Percentiles rank a stretch among this genome's conserved stretches.
Evolutionary conservation across 2,113 vertebrate genomes (phyloP).

Genomic region (Pipra filicauda): DNA sequence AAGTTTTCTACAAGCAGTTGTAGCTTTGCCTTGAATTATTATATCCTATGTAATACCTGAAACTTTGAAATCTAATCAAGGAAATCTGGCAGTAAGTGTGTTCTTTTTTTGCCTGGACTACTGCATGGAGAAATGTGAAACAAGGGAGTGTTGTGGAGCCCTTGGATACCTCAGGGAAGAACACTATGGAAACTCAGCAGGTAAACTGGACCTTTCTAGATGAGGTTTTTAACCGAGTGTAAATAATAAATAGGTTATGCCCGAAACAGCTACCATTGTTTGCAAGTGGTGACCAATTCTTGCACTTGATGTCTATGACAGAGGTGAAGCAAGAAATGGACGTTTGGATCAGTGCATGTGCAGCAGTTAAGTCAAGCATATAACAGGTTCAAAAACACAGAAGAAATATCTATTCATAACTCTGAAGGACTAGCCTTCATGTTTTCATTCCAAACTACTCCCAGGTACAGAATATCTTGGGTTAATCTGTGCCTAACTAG

Average conservation of each 20-base stretch:
- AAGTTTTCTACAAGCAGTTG: background rate
- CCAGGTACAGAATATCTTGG: background rate
- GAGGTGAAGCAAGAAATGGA: background rate
- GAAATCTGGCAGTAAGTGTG: background rate
- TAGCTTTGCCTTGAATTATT: background rate
- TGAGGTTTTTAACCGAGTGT: background rate
- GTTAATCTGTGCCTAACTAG: background rate
- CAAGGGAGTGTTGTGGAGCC: background rate
- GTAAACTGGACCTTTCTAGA: background rate
- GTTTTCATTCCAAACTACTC: background rate
- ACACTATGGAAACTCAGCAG: background rate
- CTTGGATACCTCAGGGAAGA: background rate
- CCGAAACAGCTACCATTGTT: background rate
- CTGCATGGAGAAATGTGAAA: background rate
- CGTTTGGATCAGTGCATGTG: background rate
- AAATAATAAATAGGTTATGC: background rate
- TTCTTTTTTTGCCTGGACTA: background rate
- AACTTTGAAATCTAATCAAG: background rate
- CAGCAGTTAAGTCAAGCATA: background rate
- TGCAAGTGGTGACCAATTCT: background rate
- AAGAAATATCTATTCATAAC: background rate
- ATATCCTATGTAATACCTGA: background rate
- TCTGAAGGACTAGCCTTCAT: background rate
- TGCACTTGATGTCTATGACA: background rate
- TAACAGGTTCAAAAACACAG: background rate